Conservation (phyloP, 2,888 invertebrate species). For the Hydropsyche betteni region DNA sequence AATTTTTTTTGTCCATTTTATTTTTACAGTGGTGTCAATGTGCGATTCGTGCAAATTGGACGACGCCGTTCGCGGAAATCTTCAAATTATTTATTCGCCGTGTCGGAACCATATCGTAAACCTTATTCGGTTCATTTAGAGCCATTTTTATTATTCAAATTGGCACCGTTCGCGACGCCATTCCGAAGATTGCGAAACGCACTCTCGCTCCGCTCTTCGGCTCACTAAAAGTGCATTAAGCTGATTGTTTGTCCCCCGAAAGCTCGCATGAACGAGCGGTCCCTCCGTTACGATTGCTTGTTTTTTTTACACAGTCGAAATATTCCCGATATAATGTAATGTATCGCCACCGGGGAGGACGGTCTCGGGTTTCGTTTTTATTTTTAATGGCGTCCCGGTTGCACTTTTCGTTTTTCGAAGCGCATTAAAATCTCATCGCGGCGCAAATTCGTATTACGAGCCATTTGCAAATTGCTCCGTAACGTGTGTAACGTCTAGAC, state of each 20-base stretch:
- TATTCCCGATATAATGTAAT: too few relatives aligned
- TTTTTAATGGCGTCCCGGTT: not conserved
- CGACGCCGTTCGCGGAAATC: constrained; percentile 12
- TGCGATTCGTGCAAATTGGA: too few relatives aligned
- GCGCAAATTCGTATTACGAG: not conserved
- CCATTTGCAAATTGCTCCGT: constrained; percentile 11
- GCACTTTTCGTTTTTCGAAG: constrained; percentile 6
- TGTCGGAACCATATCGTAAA: constrained; percentile 35
- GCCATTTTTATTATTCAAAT: constrained; percentile 46
- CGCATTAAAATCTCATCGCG: constrained; percentile 19
- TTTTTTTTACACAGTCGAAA: too few relatives aligned
- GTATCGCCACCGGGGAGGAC: too few relatives aligned
- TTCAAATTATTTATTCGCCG: constrained; percentile 39
- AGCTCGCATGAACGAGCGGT: not conserved
- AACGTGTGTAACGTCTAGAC: constrained; percentile 15
- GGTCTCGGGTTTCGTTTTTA: too few relatives aligned
- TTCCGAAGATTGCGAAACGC: constrained; percentile 33
- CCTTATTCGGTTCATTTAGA: constrained; percentile 42
- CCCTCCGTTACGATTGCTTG: not conserved
- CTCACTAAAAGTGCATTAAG: constrained; percentile 37
- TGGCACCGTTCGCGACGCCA: constrained; percentile 38
- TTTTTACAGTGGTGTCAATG: not conserved
- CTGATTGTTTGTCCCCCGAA: constrained; percentile 32
- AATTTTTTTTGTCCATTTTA: too few relatives aligned
- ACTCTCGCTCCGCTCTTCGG: not conserved